Evolutionary conservation across 2,113 vertebrate genomes (phyloP), one percentile per base, ranked within the genome.

Genomic region (Clarias gariepinus): DNA sequence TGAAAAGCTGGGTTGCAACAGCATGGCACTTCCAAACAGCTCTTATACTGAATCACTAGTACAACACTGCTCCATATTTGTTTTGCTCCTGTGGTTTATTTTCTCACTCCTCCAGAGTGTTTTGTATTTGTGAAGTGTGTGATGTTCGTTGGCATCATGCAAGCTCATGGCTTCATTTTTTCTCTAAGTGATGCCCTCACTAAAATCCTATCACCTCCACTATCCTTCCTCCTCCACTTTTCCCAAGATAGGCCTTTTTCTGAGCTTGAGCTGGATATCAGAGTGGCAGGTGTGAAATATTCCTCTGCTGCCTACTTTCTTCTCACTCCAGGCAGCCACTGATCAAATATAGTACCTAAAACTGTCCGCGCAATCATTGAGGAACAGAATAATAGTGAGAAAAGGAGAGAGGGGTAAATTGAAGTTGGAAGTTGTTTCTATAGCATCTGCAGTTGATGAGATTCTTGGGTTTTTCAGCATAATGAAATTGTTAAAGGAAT

Each of bases 241-340:
- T 86, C 52, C 78, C 41, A 69, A 61, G 85, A 86, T 86, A 81
- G 81, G 55, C 36, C 66, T 30, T 28, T 23, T 33, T 71, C 74
- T 73, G 79, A 74, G 33, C 81, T 81, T 61, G 85, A 81, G 78
- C 10, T 60, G 74, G 85, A 86, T 61, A 82, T 69, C 52, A 55
- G 64, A 16, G 10, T 61, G 52, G 76, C 76, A 79, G 84, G 85
- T 80, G 78, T 73, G 85, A 81, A 81, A 86, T 81, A 61, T 60
- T 82, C 30, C 66, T 63, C 66, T 2, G 12, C 30, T 81, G 61
- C 60, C n/a, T 57, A 18, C 25, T 30, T 28, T 19, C n/a, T 71
- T 86, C 15, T 47, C 52, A 30, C 57, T 73, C 18, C 21, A 21
- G 58, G 68, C 55, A 52, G 66, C 66, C 28, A 33, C 78, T 73